Percentiles rank a stretch among this genome's conserved stretches.
These are phyloP conservation scores for Cheilinus undulatus DNA, from an alignment of 2,113 vertebrate species.

Conservation along the genomic window DNA sequence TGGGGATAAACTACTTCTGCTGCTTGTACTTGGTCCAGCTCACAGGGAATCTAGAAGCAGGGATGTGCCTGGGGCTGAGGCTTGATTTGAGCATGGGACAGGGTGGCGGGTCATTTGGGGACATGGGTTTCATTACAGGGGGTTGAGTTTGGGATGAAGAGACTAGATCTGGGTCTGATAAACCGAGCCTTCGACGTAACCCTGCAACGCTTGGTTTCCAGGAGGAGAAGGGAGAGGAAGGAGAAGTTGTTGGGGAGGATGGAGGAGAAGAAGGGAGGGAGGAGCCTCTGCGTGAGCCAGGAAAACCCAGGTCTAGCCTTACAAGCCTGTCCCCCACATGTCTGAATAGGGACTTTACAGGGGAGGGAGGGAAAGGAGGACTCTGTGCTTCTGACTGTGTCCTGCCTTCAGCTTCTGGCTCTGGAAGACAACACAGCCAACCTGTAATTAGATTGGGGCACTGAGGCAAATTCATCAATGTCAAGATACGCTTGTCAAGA, in stretches of 20 bases:
- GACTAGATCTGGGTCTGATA: slow-evolving; percentile 11
- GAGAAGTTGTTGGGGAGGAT: slow-evolving; percentile 17
- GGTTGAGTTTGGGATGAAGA: not conserved
- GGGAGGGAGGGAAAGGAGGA: not conserved
- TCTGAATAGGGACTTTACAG: slow-evolving; percentile 26
- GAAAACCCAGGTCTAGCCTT: slow-evolving; percentile 15
- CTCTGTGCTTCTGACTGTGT: slow-evolving; percentile 31
- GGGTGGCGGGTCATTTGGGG: not conserved
- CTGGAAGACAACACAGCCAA: slow-evolving; percentile 51
- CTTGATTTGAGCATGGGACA: slow-evolving; percentile 22
- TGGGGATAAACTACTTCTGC: not conserved
- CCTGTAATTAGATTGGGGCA: slow-evolving; percentile 16
- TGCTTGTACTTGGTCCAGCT: not conserved
- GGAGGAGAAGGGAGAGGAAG: not conserved
- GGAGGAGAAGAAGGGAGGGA: slow-evolving; percentile 7
- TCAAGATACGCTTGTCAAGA: not conserved
- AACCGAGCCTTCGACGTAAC: not conserved
- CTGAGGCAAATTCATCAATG: not conserved
- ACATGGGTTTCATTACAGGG: not conserved
- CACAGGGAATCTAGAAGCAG: not conserved
- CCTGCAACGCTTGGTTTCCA: not conserved
- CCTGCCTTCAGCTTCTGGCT: slow-evolving; percentile 26
- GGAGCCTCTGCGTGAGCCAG: not conserved
- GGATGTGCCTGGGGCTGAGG: slow-evolving; percentile 14
- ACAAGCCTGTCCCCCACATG: slow-evolving; percentile 38